Evolutionary conservation across 1,140 invertebrate species (phyloP).

Genomic region (Saccostrea cuccullata): DNA sequence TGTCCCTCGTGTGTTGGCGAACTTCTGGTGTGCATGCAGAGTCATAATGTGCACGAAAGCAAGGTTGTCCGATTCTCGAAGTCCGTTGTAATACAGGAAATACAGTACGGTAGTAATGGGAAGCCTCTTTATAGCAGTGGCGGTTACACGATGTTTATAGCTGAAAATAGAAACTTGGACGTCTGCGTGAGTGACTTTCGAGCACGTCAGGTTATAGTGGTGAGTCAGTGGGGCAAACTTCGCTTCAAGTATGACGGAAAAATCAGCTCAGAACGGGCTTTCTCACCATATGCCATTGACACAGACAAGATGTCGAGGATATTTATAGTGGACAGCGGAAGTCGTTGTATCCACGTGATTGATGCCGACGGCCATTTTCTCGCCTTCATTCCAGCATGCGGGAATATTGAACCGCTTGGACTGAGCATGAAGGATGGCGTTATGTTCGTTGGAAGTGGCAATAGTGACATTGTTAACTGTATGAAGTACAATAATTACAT

Average conservation of each 20-base stretch:
- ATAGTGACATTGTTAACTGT: neutral
- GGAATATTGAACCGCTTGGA: neutral
- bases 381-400: neutral
- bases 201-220: neutral
- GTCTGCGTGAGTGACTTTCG: neutral
- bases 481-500: neutral
- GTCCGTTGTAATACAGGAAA: neutral
- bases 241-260: neutral
- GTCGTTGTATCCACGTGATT: neutral
- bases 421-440: neutral
- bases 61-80: neutral
- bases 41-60: neutral
- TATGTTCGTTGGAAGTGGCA: neutral
- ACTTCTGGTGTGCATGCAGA: neutral
- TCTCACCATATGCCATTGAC: neutral
- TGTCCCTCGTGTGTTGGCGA: neutral
- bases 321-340: neutral
- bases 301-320: neutral
- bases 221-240: neutral
- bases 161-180: neutral
- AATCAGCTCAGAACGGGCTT: neutral
- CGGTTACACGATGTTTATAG: neutral
- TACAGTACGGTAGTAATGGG: neutral
- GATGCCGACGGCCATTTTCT: neutral
- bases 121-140: neutral